phyloP scores from a whole-genome alignment of 2,797 vertebrate species.

The Xyrichtys novacula region DNA sequence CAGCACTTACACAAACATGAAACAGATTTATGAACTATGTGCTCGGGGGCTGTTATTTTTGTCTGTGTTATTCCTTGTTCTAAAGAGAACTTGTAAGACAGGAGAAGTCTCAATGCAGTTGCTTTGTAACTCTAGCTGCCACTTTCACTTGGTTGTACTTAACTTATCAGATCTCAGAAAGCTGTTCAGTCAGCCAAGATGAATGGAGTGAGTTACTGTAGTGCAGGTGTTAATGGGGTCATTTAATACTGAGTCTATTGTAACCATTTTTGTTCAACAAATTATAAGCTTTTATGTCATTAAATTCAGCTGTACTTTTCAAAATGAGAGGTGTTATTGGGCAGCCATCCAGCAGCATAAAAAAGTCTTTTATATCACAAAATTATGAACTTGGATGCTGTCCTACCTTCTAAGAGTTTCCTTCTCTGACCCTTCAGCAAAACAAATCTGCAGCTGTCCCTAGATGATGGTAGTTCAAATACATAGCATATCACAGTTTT shows the following conservation, averaged over 20 bases:
- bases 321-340: neutral
- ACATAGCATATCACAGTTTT: neutral
- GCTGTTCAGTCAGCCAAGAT: neutral
- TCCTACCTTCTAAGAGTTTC: neutral
- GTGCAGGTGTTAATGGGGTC: neutral
- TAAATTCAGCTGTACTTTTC: conserved; percentile 3
- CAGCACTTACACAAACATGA: neutral
- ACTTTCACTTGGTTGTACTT: neutral
- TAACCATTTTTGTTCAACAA: conserved; percentile 2
- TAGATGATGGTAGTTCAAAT: neutral
- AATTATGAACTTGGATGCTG: neutral
- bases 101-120: conserved; percentile 1
- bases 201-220: neutral
- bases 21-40: neutral
- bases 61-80: no score
- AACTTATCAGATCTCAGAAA: neutral
- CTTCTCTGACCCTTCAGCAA: neutral
- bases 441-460: neutral
- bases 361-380: neutral
- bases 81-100: no score
- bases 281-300: neutral
- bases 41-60: no score
- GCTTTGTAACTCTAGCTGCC: neutral
- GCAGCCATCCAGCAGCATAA: conserved; percentile 2
- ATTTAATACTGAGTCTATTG: neutral